Percentiles rank a stretch among this genome's conserved stretches.
Evolutionary conservation across 2,113 vertebrate genomes (phyloP).

Genomic region (Salvelinus fontinalis): DNA sequence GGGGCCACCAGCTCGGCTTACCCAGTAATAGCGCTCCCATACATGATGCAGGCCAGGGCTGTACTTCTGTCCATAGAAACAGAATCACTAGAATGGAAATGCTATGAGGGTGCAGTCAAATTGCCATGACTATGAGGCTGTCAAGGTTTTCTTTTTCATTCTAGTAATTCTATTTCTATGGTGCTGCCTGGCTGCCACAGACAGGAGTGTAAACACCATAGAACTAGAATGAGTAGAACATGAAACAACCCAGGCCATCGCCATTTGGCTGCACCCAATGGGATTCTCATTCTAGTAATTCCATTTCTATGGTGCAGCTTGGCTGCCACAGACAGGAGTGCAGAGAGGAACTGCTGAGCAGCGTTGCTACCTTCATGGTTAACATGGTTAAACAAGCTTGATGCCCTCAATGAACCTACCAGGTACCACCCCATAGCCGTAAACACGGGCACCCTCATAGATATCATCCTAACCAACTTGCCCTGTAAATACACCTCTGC

Average conservation of each 20-base stretch:
- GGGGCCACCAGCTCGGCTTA: conserved; percentile 4
- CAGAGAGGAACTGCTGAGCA: too few relatives aligned
- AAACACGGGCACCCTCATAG: too few relatives aligned
- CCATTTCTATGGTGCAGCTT: conserved; percentile 5
- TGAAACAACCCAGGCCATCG: too few relatives aligned
- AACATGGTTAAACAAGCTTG: background rate
- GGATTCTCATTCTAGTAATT: background rate
- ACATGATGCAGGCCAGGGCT: conserved; percentile 18
- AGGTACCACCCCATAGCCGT: too few relatives aligned
- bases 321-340: background rate
- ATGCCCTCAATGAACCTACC: too few relatives aligned
- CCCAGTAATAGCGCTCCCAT: conserved; percentile 17
- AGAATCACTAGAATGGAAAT: too few relatives aligned
- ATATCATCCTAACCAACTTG: too few relatives aligned
- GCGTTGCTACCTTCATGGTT: background rate
- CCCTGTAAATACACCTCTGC: too few relatives aligned
- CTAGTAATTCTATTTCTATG: background rate
- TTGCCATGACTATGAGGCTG: background rate
- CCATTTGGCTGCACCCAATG: background rate
- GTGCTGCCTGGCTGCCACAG: background rate
- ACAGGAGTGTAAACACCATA: too few relatives aligned
- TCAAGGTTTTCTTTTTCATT: background rate
- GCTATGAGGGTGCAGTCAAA: too few relatives aligned
- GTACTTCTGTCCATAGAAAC: too few relatives aligned
- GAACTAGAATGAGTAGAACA: too few relatives aligned